Conservation (phyloP, 2,888 invertebrate species). For the Nephrotoma flavescens region DNA sequence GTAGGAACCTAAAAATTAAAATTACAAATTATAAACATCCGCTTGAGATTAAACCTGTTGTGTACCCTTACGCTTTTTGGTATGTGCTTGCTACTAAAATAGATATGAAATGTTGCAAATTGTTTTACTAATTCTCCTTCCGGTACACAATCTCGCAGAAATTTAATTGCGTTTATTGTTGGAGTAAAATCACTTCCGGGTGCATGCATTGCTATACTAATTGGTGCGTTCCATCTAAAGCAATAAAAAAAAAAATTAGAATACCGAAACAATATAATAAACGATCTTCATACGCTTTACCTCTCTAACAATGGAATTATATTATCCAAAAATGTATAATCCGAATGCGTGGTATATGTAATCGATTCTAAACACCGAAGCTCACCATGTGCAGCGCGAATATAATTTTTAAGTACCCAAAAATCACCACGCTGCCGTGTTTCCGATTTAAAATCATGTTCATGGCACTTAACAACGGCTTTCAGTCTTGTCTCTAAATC, state of each 20-base stretch:
- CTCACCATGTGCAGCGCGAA: constrained; percentile 52
- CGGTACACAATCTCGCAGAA: constrained; percentile 60
- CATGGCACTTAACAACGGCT: constrained; percentile 44
- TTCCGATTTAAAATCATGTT: constrained; percentile 42
- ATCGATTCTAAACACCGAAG: constrained; percentile 68
- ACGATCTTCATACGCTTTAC: constrained; percentile 20
- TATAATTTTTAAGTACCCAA: constrained; percentile 81
- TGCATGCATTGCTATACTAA: constrained; percentile 76
- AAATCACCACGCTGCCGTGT: constrained; percentile 63
- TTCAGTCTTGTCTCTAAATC: constrained; percentile 31
- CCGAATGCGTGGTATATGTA: constrained; percentile 86
- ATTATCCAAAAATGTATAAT: constrained; percentile 83
- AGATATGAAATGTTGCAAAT: constrained; percentile 76
- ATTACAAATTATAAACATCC: background rate
- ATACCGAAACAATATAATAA: background rate
- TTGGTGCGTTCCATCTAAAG: constrained; percentile 66
- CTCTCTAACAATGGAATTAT: constrained; percentile 67
- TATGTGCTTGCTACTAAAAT: constrained; percentile 75
- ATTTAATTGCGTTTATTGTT: constrained; percentile 65
- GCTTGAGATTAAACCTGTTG: background rate
- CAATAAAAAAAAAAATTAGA: background rate
- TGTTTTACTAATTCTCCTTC: constrained; percentile 52
- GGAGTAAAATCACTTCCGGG: constrained; percentile 69
- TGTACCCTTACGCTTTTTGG: constrained; percentile 43
- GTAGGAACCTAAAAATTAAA: constrained; percentile 42